Conservation (phyloP, 2,888 invertebrate species). For the Rotaria macrura region DNA sequence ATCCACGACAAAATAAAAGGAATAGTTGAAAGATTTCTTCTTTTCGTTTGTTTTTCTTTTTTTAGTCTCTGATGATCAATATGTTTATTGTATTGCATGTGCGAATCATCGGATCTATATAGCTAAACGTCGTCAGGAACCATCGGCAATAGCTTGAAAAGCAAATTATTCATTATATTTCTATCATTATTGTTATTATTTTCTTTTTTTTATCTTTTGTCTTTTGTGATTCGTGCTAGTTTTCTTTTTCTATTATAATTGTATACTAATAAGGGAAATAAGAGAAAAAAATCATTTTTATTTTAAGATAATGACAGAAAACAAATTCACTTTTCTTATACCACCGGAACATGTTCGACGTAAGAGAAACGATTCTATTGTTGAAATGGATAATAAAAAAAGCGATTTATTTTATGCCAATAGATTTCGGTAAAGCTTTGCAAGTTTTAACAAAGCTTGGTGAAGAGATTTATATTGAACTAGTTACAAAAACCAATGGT, state of each 20-base stretch:
- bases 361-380: neutral
- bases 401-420: too few species aligned
- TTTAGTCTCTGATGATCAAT: slow-evolving; percentile 11
- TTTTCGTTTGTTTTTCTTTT: neutral
- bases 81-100: slow-evolving; percentile 18
- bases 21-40: too few species aligned
- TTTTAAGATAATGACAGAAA: neutral
- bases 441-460: slow-evolving; percentile 3
- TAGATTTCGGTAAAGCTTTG: neutral
- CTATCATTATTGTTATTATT: too few species aligned
- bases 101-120: neutral
- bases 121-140: neutral
- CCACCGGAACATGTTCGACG: neutral
- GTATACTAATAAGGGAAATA: neutral
- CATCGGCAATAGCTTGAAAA: neutral
- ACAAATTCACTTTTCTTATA: neutral
- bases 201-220: neutral
- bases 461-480: slow-evolving; percentile 18
- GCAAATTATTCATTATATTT: too few species aligned
- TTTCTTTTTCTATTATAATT: neutral
- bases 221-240: neutral
- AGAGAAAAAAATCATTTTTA: neutral
- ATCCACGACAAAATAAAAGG: too few species aligned
- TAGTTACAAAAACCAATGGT: neutral
- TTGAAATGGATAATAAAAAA: neutral